These are phyloP conservation scores for Karalla daura DNA, from an alignment of 2,797 vertebrate genomes.

Conservation along the genomic window DNA sequence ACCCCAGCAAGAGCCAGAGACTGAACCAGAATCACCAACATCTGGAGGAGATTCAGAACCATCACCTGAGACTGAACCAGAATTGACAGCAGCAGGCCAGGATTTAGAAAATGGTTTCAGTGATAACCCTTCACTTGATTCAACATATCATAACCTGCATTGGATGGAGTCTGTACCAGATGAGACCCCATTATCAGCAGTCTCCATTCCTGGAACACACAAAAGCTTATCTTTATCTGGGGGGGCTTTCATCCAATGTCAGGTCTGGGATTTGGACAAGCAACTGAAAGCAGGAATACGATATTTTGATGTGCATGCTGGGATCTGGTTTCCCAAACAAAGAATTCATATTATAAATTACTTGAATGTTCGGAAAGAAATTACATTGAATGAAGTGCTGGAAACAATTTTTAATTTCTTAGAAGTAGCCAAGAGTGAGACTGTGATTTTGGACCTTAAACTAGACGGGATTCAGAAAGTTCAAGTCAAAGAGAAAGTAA, in stretches of 20 bases:
- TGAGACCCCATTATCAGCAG: constrained; percentile 53
- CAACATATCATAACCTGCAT: constrained; percentile 14
- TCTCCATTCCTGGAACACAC: constrained; percentile 70
- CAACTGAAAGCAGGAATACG: constrained; percentile 68
- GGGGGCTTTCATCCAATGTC: constrained; percentile 32
- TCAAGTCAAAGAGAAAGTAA: fast-evolving
- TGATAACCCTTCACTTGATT: too few relatives aligned
- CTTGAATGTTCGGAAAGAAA: constrained; percentile 21
- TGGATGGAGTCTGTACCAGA: constrained; percentile 68
- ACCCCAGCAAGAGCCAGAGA: not conserved
- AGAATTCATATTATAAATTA: constrained; percentile 17
- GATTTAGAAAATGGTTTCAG: too few relatives aligned
- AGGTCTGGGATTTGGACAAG: constrained; percentile 62
- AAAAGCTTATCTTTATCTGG: constrained; percentile 55
- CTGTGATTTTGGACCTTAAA: constrained; percentile 60
- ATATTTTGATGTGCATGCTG: constrained; percentile 64
- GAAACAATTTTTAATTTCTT: constrained; percentile 48
- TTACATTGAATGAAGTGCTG: constrained; percentile 38
- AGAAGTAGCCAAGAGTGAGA: constrained; percentile 24
- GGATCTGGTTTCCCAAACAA: not conserved
- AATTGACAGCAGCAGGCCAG: too few relatives aligned
- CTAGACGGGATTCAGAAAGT: not conserved
- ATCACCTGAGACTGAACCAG: too few relatives aligned
- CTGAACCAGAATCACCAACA: not conserved
- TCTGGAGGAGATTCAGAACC: not conserved